Percentiles rank a stretch among this genome's conserved stretches.
Conservation (phyloP, 1,140 invertebrate genomes). For the Acromyrmex heyeri region DNA sequence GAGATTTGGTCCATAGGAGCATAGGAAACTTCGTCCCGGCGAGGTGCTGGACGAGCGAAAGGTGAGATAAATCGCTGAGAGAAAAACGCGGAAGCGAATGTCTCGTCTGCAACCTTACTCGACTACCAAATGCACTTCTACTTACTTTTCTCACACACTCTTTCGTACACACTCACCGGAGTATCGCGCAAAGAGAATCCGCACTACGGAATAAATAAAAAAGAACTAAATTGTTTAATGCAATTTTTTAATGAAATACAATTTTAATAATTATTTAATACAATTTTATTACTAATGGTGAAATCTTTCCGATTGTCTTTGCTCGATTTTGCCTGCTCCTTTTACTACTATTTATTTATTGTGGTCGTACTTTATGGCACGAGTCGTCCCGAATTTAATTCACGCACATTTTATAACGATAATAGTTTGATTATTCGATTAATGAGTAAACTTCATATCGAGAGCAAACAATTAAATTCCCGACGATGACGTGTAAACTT, state of each 20-base stretch:
- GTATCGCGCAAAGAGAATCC: slow-evolving; percentile 58
- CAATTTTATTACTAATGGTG: not conserved
- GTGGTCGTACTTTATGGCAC: slow-evolving; percentile 42
- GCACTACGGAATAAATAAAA: not conserved
- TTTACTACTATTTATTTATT: slow-evolving; percentile 52
- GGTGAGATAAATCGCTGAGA: slow-evolving; percentile 90
- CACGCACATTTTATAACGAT: not conserved
- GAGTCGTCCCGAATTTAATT: slow-evolving; percentile 50
- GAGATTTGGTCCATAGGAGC: slow-evolving; percentile 89
- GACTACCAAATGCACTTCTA: slow-evolving; percentile 72
- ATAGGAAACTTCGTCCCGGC: slow-evolving; percentile 96
- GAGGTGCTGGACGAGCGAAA: slow-evolving; percentile 96
- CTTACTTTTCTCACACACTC: slow-evolving; percentile 61
- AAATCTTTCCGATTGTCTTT: slow-evolving; percentile 55
- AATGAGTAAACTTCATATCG: not conserved
- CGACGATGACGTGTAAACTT: slow-evolving; percentile 8
- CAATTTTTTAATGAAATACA: not conserved
- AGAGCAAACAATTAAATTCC: slow-evolving; percentile 20
- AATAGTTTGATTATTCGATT: not conserved
- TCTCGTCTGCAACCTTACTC: slow-evolving; percentile 82
- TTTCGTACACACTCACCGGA: slow-evolving; percentile 73
- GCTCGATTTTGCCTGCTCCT: slow-evolving; percentile 67
- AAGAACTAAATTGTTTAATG: not conserved
- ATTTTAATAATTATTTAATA: not conserved
- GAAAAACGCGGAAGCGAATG: slow-evolving; percentile 75